Conservation (phyloP, 1,140 invertebrate genomes). For the Phymorhynchus buccinoides region DNA sequence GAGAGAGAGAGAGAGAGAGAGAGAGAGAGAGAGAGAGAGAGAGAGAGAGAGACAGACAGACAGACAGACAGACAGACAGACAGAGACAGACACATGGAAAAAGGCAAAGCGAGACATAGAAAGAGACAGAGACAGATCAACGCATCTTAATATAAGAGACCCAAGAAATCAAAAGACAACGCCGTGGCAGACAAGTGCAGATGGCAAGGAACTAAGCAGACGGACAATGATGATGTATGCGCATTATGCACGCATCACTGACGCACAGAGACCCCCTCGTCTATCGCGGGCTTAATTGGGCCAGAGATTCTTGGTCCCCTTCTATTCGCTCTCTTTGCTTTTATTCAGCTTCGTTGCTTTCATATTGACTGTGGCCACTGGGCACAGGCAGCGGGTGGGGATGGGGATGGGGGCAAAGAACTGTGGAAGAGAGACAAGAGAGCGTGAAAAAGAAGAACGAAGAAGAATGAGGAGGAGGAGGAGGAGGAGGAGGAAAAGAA, state of each 20-base stretch:
- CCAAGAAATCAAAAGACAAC: background rate
- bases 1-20: slow-evolving; percentile 1
- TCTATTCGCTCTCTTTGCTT: background rate
- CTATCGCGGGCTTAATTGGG: background rate
- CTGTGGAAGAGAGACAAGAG: no score
- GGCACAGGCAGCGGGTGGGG: no score
- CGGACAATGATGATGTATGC: background rate
- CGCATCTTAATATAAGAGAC: background rate
- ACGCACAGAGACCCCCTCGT: background rate
- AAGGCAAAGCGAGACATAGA: background rate
- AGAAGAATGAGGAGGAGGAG: no score
- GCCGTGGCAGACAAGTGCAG: background rate
- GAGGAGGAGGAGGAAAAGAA: no score
- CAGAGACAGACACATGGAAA: no score
- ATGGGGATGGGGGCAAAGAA: no score
- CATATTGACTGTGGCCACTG: background rate
- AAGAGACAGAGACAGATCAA: background rate
- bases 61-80: no score
- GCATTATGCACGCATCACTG: background rate
- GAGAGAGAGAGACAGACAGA: background rate
- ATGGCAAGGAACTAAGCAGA: background rate
- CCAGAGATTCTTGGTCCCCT: background rate
- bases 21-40: slow-evolving; percentile 19
- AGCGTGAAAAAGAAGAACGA: no score
- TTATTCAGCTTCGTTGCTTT: background rate